Evolutionary conservation across 2,113 vertebrate genomes (phyloP), one percentile per base, ranked within the genome.

Genomic region (Menura novaehollandiae): DNA sequence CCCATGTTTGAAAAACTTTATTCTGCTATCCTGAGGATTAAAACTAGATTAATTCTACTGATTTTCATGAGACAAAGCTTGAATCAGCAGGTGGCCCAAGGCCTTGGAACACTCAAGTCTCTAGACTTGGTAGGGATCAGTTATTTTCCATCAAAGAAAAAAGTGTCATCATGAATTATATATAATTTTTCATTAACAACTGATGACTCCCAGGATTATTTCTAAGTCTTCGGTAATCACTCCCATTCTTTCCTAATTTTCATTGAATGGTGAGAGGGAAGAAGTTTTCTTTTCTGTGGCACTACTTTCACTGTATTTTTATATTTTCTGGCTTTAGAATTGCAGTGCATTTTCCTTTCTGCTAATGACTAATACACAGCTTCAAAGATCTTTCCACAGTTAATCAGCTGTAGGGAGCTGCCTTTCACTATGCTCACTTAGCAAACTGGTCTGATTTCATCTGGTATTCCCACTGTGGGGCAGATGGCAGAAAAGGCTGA

Each of bases 401-500:
- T 92, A 15, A 32, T 93, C 59, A 85, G 52, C 56, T 84, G 37
- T 67, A 84, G 60, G 52, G 46, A 91, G 47, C n/a, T 87, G 79
- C 35, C 35, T 89, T 88, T 89, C 35, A 58, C 75, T 62, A 16
- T 39, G 39, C 14, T 80, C 63, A 52, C 35, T 91, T 92, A 91
- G 44, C 33, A 75, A 75, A 94, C 44, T 19, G 49, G 44, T 86
- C 93, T 93, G 72, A 89, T 86, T 93, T 95, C 39, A 68, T 87
- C 35, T 95, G 33, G 47, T 93, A 87, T 86, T 95, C 89, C 83
- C 76, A 90, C 72, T 92, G 84, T 64, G 77, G 95, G 93, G 58
- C 86, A 97, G 93, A 95, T 92, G 93, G 91, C 58, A 85, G 86
- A 84, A 89, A 81, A 75, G 84, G 35, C 60, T 89, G 76, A 87